Base-by-base conservation (phyloP, 1,140 invertebrate species). In the Drosophila chauvacae region DNA sequence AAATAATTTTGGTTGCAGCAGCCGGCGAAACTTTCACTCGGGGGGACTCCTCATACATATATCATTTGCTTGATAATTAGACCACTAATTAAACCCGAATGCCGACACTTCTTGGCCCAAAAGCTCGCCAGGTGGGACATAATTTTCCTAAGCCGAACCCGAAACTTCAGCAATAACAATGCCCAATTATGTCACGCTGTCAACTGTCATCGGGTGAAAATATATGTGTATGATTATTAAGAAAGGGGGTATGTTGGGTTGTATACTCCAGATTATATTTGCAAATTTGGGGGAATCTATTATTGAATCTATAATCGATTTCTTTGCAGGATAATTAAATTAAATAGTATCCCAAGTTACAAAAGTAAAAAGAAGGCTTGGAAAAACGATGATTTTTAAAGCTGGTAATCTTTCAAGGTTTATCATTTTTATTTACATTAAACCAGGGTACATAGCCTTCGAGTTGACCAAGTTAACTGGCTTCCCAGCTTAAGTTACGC, bases 181-280 rank as follows among this genome's bases (percentile, higher is more conserved):
- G 58, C 35, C 45, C 63, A 87, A 83, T 88, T 87, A 84, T 88
- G 64, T 78, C 77, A 90, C 53, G 35, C 51, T 80, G 77, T 64
- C 65, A 64, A 59, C 59, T 58, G 44, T 53, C 51, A 61, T 57
- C 65, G 42, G 57, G 74, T 23, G 39, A 48, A 56, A 11, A 35
- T 77, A 59, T 68, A 51, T 41, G 26, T 26, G n/a, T 14, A 18
- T 50, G 61, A 13, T 41, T 47, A 33, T 51, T 6, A 48, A 35
- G 4, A 23, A 10, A 13, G 1, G 6, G 14, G 26, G 50, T 23
- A 55, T 55, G 37, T 37, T 16, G 7, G 2, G 13, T 23, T 23
- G 20, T 37, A 23, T 23, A 23, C 7, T 33, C 2, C 0, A 14
- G 18, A 7, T 37, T 16, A 50, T 33, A 7, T 16, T 16, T 13